These are phyloP conservation scores for Brachionus calyciflorus DNA, from an alignment of 1,140 invertebrate genomes.

Conservation along the genomic window DNA sequence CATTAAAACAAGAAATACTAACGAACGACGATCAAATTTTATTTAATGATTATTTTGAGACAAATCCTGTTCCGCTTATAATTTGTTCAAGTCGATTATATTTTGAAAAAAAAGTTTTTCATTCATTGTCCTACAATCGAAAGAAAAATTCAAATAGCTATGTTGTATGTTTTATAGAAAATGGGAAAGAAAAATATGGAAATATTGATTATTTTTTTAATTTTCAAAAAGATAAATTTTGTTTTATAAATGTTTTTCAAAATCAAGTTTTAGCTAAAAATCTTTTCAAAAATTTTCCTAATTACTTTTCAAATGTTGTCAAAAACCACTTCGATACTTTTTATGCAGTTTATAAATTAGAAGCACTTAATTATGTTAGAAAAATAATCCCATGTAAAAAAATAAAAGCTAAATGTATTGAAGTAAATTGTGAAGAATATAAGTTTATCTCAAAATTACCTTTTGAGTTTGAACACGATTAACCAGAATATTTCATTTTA, in stretches of 20 bases:
- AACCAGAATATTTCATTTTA: too few relatives aligned
- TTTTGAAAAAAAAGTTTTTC: neutral
- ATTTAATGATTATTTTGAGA: neutral
- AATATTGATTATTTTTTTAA: slow-evolving; percentile 11
- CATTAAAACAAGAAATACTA: neutral
- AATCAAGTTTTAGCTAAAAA: neutral
- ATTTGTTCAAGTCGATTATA: neutral
- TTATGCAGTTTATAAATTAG: neutral
- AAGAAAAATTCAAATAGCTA: neutral
- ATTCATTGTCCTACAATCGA: neutral
- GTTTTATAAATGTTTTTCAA: neutral
- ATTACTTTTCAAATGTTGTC: neutral
- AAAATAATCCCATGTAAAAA: neutral
- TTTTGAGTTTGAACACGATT: slow-evolving; percentile 34
- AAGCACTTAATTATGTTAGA: neutral
- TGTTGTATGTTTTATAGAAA: neutral
- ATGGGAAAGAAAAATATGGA: neutral
- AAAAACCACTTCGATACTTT: neutral
- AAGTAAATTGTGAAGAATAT: neutral
- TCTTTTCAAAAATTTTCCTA: neutral
- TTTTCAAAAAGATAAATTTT: neutral
- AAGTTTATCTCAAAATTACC: neutral
- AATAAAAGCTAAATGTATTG: neutral
- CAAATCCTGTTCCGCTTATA: neutral
- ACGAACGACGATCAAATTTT: neutral